Conservation (phyloP, 2,797 vertebrate genomes). For the Xenops minutus region DNA sequence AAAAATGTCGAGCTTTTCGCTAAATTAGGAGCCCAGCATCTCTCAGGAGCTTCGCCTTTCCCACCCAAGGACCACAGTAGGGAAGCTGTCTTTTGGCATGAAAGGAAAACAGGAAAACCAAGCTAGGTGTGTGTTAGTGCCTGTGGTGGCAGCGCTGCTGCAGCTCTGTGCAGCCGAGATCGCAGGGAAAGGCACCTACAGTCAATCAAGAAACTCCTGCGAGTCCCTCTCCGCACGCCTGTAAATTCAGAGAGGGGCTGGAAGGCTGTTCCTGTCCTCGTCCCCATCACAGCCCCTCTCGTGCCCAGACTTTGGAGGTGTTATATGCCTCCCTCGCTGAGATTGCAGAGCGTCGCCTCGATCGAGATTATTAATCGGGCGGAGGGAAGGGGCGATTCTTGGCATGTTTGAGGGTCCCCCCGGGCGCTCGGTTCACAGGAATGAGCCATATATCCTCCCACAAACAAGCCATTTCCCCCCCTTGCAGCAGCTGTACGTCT, state of each 20-base stretch:
- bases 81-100: background rate
- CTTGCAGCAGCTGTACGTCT: background rate
- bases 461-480: background rate
- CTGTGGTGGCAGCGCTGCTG: rapidly evolving
- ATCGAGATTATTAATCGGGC: background rate
- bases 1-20: constrained; percentile 7
- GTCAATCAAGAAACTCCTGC: background rate
- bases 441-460: background rate
- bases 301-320: background rate
- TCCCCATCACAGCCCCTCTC: rapidly evolving
- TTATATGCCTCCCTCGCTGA: background rate
- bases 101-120: rapidly evolving
- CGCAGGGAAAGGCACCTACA: background rate
- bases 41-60: background rate
- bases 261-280: background rate
- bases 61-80: rapidly evolving
- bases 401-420: background rate
- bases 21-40: constrained; percentile 45
- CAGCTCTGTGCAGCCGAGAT: background rate
- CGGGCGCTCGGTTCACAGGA: background rate
- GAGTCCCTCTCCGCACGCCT: background rate
- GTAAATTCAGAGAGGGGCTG: background rate
- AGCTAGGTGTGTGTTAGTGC: background rate
- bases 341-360: background rate
- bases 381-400: background rate